Base-by-base conservation (phyloP, 2,888 invertebrate genomes). In the Pseudolycoriella hygida region DNA sequence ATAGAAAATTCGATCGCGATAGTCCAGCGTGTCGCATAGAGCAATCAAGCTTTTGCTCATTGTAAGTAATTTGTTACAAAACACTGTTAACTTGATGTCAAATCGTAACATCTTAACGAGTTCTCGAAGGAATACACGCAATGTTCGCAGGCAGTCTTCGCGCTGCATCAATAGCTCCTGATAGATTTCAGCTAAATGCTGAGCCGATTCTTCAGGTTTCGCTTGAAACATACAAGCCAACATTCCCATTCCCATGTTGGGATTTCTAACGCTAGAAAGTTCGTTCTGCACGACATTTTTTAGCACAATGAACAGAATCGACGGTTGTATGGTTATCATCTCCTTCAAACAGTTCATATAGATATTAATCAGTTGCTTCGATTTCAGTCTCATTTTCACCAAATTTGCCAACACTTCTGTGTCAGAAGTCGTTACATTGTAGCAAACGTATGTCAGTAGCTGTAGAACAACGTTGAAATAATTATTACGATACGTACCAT, bases 211-310 rank as follows among this genome's bases (percentile, higher is more conserved):
- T 52, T 86, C 85, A 3, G 88, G 80, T 48, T 82, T 75, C 18
- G 83, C 80, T 64, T 86, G 85, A 58, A 94, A 86, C 66, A 94
- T 80, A 10, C 86, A 84, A 2, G 81, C 82, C 14, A 96, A 71
- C 63, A 94, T 82, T 11, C 87, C 78, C 63, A 94, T 82, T 11
- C 87, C 78, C n/a, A n/a, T 96, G 69, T 93, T 94, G 0, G 90
- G 87, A 67, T 93, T 92, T 48, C 94, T 76, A 20, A 83, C 80
- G 57, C 84, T 83, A 0, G 93, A 90, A 52, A 96, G 67, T 68
- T 96, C 96, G 66, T 96, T 96, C 70, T 89, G 92, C 47, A 96
- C 83, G 0, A 90, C 89, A 59, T 88, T 85, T 53, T 89, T 90
- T 53, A 96, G 68, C 49, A 92, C 76, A 30, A 86, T 80, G 48